phyloP scores from a whole-genome alignment of 2,888 invertebrate species.

The Teleogryllus oceanicus region DNA sequence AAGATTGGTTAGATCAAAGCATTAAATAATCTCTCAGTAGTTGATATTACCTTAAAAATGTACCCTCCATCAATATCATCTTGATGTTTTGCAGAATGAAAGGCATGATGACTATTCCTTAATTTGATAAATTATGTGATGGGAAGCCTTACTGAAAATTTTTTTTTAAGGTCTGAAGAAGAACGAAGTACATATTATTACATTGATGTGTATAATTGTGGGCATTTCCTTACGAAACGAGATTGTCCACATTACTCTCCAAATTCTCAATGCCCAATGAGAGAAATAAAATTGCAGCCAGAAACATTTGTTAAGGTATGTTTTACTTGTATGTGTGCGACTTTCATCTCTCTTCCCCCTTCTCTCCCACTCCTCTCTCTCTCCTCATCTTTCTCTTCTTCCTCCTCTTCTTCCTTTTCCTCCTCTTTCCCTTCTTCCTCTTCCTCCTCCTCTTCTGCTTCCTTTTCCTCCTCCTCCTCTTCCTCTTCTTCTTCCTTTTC shows the following conservation, averaged over 20 bases:
- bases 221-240: constrained; percentile 49
- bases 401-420: too few relatives aligned
- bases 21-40: too few relatives aligned
- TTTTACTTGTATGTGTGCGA: background rate
- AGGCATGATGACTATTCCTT: background rate
- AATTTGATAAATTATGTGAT: background rate
- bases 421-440: too few relatives aligned
- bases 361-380: too few relatives aligned
- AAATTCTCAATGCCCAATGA: constrained; percentile 39
- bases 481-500: too few relatives aligned
- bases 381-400: too few relatives aligned
- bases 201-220: constrained; percentile 53
- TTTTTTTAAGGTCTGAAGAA: constrained; percentile 23
- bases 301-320: constrained; percentile 46
- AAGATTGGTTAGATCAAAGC: too few relatives aligned
- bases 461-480: too few relatives aligned
- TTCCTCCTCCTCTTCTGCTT: too few relatives aligned
- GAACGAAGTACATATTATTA: constrained; percentile 44
- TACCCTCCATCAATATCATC: background rate
- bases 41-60: too few relatives aligned
- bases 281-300: constrained; percentile 43
- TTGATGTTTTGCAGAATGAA: background rate
- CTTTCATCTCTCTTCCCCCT: too few relatives aligned
- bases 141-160: too few relatives aligned
- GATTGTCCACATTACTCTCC: constrained; percentile 47